These are phyloP conservation scores for Heliothis virescens DNA, from an alignment of 1,140 invertebrate genomes.

Conservation along the genomic window DNA sequence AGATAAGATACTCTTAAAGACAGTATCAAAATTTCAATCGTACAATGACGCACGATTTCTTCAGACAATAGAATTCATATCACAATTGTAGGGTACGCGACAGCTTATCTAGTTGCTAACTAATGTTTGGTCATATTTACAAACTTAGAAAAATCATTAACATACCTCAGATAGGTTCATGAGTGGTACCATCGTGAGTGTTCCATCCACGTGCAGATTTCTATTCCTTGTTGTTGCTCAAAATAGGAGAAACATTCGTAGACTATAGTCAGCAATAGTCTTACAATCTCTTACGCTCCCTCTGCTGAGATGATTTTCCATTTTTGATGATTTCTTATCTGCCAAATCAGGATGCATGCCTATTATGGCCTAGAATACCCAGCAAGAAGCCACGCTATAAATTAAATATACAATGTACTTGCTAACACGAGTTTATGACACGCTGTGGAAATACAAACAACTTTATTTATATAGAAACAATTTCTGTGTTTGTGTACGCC, in stretches of 20 bases:
- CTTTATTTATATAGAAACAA: not conserved
- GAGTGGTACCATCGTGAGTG: too few species aligned
- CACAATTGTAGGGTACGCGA: too few species aligned
- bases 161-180: too few species aligned
- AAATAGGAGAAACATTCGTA: too few species aligned
- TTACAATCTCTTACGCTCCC: too few species aligned
- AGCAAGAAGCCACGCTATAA: not conserved
- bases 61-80: not conserved
- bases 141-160: not conserved
- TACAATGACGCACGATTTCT: not conserved
- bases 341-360: too few species aligned
- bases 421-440: conserved; percentile 4
- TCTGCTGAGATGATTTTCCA: too few species aligned
- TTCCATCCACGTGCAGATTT: too few species aligned
- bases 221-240: too few species aligned
- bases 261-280: too few species aligned
- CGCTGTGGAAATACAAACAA: not conserved
- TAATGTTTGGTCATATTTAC: not conserved
- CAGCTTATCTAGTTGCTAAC: not conserved
- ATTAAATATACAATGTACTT: not conserved
- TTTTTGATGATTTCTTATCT: too few species aligned
- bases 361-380: not conserved
- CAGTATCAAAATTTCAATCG: not conserved
- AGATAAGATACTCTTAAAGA: conserved; percentile 5
- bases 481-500: not conserved